phyloP scores from a whole-genome alignment of 2,888 invertebrate species.

The Corbicula japonica region DNA sequence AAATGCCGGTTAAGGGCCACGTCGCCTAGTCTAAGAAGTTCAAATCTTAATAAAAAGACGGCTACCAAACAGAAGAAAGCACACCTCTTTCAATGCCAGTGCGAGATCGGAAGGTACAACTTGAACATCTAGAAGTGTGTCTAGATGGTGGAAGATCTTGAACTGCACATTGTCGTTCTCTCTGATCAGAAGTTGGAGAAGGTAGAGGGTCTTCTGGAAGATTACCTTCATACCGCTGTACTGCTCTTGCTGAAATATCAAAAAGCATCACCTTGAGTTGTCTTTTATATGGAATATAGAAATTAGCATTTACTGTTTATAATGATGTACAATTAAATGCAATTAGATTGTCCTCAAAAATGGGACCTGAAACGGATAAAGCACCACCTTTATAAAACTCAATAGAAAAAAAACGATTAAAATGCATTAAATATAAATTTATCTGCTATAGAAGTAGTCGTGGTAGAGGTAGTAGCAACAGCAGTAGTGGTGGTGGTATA shows the following conservation, averaged over 20 bases:
- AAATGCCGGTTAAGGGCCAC: too few species aligned
- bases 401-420: too few species aligned
- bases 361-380: too few species aligned
- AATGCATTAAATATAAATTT: too few species aligned
- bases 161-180: conserved; percentile 85
- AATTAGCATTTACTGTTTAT: too few species aligned
- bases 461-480: neutral
- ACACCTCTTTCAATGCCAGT: conserved; percentile 84
- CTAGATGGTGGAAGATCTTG: conserved; percentile 83
- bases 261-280: too few species aligned
- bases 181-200: conserved; percentile 81
- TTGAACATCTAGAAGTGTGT: conserved; percentile 82
- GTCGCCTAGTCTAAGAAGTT: too few species aligned
- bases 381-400: too few species aligned
- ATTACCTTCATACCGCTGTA: conserved; percentile 84
- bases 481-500: neutral
- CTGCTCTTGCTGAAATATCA: conserved; percentile 79
- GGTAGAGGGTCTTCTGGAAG: conserved; percentile 82
- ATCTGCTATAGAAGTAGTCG: neutral
- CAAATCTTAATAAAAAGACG: too few species aligned
- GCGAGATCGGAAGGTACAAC: conserved; percentile 85
- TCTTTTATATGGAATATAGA: too few species aligned
- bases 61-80: neutral
- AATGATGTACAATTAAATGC: too few species aligned
- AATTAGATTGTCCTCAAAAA: too few species aligned